Conservation (phyloP, 2,797 vertebrate genomes). For the Chaunax sp. region DNA sequence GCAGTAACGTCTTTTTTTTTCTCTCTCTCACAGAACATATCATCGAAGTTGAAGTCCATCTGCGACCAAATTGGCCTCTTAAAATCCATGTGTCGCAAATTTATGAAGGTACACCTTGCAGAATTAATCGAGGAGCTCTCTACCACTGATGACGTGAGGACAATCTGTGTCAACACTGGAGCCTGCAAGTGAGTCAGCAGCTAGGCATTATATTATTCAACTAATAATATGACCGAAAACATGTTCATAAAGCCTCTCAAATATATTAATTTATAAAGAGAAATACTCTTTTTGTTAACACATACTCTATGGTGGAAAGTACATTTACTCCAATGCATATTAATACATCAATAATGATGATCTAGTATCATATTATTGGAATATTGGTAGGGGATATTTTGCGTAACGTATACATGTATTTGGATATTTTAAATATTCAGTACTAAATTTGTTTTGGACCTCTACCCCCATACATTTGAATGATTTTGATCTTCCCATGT, state of each 20-base stretch:
- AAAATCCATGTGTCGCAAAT: slow-evolving; percentile 20
- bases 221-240: not conserved
- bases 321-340: no score
- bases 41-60: not conserved
- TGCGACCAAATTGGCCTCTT: slow-evolving; percentile 31
- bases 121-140: slow-evolving; percentile 56
- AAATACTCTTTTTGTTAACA: no score
- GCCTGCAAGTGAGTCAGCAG: slow-evolving; percentile 70
- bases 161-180: slow-evolving; percentile 61
- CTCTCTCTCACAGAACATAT: slow-evolving; percentile 35
- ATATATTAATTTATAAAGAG: not conserved
- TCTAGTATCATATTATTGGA: not conserved
- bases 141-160: slow-evolving; percentile 58
- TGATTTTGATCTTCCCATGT: not conserved
- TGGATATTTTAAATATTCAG: not conserved
- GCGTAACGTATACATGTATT: not conserved
- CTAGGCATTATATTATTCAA: rapidly evolving
- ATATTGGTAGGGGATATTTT: not conserved
- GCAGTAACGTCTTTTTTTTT: not conserved
- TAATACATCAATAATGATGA: no score
- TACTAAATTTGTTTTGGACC: not conserved
- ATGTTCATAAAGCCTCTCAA: not conserved
- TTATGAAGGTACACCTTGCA: slow-evolving; percentile 15
- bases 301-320: no score
- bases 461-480: not conserved